Evolutionary conservation across 2,888 invertebrate genomes (phyloP).

Genomic region (Cloeon dipterum): DNA sequence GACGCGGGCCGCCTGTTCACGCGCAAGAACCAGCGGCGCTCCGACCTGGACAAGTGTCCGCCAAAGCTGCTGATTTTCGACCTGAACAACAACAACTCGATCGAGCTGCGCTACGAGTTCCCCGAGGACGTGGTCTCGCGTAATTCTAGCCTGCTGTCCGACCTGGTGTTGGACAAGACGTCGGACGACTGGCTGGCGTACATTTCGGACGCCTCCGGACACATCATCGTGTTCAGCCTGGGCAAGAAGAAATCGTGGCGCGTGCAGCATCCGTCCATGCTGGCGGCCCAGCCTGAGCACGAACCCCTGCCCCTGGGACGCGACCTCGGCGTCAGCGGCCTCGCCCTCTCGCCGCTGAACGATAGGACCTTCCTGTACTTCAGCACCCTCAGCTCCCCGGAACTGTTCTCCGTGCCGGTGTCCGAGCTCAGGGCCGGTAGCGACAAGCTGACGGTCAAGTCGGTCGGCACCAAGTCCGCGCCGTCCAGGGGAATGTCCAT

Average conservation of each 20-base stretch:
- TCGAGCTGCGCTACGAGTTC: conserved; percentile 31
- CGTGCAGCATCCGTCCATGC: conserved; percentile 41
- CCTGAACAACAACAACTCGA: conserved; percentile 23
- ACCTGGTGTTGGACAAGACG: conserved; percentile 40
- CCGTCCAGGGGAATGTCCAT: conserved; percentile 54
- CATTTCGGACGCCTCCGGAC: conserved; percentile 34
- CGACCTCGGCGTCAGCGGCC: conserved; percentile 20
- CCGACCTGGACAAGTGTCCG: conserved; percentile 24
- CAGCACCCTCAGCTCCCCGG: conserved; percentile 40
- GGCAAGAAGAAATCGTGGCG: conserved; percentile 44
- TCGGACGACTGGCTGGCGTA: conserved; percentile 42
- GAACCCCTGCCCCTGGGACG: background rate
- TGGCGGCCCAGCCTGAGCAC: conserved; percentile 15
- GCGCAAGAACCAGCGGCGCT: conserved; percentile 16
- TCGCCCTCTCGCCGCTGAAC: conserved; percentile 15
- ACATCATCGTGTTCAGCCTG: conserved; percentile 41
- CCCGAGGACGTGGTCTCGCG: conserved; percentile 31
- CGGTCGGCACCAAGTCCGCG: conserved; percentile 36
- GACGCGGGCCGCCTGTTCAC: conserved; percentile 39
- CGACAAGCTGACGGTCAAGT: conserved; percentile 22
- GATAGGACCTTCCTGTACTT: conserved; percentile 39
- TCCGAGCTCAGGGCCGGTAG: conserved; percentile 23
- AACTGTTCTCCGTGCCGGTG: conserved; percentile 38
- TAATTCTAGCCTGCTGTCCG: conserved; percentile 38
- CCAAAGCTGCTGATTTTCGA: conserved; percentile 45